Conservation (phyloP, 2,113 vertebrate genomes). For the Cervus canadensis region DNA sequence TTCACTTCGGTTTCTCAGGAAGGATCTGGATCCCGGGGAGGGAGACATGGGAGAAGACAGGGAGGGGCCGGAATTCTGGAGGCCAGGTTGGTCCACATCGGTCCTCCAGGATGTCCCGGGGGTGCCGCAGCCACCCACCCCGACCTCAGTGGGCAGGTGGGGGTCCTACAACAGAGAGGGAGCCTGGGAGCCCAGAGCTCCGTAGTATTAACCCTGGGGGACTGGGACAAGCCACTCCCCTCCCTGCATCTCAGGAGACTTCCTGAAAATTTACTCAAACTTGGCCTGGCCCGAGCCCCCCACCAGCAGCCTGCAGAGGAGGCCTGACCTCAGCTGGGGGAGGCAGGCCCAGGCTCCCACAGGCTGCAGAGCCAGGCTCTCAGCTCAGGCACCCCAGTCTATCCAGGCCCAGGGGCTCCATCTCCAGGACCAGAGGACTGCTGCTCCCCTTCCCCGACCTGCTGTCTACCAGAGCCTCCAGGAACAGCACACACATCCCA, state of each 20-base stretch:
- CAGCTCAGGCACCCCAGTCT: too few species aligned
- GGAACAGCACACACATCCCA: not conserved
- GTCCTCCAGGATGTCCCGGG: rapidly evolving
- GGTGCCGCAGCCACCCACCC: not conserved
- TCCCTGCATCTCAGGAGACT: not conserved
- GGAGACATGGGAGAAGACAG: not conserved
- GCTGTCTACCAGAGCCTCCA: not conserved
- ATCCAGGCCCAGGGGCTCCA: not conserved
- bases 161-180: not conserved
- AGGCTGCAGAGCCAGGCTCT: not conserved
- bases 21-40: not conserved
- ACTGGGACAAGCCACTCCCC: not conserved
- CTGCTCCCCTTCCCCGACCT: too few species aligned
- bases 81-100: rapidly evolving
- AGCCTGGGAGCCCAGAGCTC: not conserved
- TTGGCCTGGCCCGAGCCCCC: not conserved
- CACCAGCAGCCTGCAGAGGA: not conserved
- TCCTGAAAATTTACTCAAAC: not conserved
- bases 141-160: not conserved
- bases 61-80: not conserved
- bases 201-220: rapidly evolving
- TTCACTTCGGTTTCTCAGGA: not conserved
- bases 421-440: not conserved
- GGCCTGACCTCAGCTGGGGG: not conserved
- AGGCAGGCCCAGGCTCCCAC: not conserved